A percentile compares a stretch with the other conserved stretches of the same genome.
Evolutionary conservation across 2,888 invertebrate species (phyloP).

Genomic region (Augochlorella aurata): DNA sequence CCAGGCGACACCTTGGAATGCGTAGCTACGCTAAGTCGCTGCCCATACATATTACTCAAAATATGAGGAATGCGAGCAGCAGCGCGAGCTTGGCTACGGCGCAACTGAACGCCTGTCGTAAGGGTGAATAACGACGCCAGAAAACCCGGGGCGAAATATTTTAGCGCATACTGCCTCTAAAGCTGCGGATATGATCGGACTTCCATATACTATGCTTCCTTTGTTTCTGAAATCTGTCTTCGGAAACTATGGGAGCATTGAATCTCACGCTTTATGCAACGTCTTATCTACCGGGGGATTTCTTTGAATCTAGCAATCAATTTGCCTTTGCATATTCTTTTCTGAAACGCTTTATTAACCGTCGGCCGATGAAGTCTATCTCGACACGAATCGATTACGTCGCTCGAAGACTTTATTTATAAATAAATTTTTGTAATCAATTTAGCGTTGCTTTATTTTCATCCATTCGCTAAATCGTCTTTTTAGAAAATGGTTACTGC

Average conservation of each 20-base stretch:
- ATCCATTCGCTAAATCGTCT: no score
- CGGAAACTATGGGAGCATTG: neutral
- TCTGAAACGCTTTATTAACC: no score
- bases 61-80: conserved; percentile 11
- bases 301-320: no score
- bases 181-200: neutral
- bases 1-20: conserved; percentile 15
- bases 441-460: no score
- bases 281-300: no score
- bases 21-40: neutral
- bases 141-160: neutral
- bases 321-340: no score
- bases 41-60: conserved; percentile 16
- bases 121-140: conserved; percentile 1
- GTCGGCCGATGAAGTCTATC: no score
- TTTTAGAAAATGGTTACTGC: no score
- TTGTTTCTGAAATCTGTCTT: neutral
- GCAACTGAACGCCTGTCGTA: neutral
- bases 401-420: no score
- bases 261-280: neutral
- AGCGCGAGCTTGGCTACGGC: neutral
- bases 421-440: no score
- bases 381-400: no score
- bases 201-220: neutral
- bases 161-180: neutral